phyloP scores from a whole-genome alignment of 2,113 vertebrate species.

The Ivindomyrus marchei region DNA sequence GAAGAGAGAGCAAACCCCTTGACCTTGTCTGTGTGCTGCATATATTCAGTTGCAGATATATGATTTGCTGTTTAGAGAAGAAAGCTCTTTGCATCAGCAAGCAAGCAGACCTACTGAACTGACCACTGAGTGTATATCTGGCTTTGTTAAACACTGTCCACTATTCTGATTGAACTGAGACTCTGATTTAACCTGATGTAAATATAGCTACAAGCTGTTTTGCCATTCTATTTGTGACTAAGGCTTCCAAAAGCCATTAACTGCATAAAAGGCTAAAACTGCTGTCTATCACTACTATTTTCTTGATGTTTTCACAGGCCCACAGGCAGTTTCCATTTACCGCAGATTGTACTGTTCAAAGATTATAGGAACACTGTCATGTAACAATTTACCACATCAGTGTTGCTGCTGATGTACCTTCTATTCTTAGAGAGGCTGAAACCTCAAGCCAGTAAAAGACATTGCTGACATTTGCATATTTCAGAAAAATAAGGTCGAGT shows the following conservation, averaged over 20 bases:
- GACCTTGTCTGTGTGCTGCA: background rate
- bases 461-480: background rate
- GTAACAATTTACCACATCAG: background rate
- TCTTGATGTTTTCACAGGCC: background rate
- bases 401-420: background rate
- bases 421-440: conserved; percentile 3
- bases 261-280: background rate
- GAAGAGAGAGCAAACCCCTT: background rate
- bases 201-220: background rate
- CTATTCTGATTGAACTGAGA: background rate
- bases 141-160: background rate
- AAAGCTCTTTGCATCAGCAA: background rate
- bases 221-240: background rate
- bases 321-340: conserved; percentile 5
- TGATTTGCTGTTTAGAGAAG: conserved; percentile 13
- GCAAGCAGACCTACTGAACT: background rate
- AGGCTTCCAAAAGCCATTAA: background rate
- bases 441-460: background rate
- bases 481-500: background rate
- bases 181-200: conserved; percentile 1
- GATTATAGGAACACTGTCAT: conserved; percentile 7
- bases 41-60: background rate
- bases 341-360: conserved; percentile 1
- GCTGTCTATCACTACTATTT: background rate
- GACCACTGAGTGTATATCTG: background rate